Base-by-base conservation (phyloP, 2,797 vertebrate genomes). In the Tenualosa thibaudeaui region DNA sequence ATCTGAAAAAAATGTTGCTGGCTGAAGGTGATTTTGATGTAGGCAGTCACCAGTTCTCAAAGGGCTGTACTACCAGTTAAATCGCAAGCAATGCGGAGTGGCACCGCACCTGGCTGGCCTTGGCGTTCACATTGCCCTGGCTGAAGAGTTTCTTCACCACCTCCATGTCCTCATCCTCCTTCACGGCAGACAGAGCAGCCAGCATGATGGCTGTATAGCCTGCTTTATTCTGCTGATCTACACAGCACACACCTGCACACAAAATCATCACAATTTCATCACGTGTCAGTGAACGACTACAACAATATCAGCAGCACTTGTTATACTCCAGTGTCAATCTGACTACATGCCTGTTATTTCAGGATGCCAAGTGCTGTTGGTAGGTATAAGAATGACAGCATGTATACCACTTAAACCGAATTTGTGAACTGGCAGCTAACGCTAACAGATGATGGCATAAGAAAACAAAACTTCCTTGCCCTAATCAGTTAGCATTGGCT, bases 201-300 rank as follows among this genome's bases (percentile, higher is more conserved):
- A 99, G 92, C 98, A 99, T 99, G 86, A 98, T 97, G 13, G 98
- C 97, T 0, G 98, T 99, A 91, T 99, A 99, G 40, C 98, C 98
- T 0, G 98, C 98, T 91, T 97, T 97, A 90, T 99, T 99, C 95
- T 98, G 98, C 88, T 96, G 94, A 88, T 99, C 96, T 83, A 98
- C 96, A 0, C 94, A 93, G 68, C 97, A 98, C 89, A 97, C 93
- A 5, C 94, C 97, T 98, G 92, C 0, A 84, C 71, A 81, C 54
- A 86, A 4, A 87, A 71, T 71, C 1, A 71, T 24, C 31, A 31
- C 31, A 53, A 3, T 43, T 43, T 75, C 68, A 43, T 12, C 46
- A 46, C 46, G 9, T 43, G 4, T 43, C 68, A 75, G 26, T 22
- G 5, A 75, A 7, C 43, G 5, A 75, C 22, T 40, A 43, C 40